These are phyloP conservation scores for Pinna nobilis DNA, from an alignment of 1,140 invertebrate genomes.

Conservation along the genomic window DNA sequence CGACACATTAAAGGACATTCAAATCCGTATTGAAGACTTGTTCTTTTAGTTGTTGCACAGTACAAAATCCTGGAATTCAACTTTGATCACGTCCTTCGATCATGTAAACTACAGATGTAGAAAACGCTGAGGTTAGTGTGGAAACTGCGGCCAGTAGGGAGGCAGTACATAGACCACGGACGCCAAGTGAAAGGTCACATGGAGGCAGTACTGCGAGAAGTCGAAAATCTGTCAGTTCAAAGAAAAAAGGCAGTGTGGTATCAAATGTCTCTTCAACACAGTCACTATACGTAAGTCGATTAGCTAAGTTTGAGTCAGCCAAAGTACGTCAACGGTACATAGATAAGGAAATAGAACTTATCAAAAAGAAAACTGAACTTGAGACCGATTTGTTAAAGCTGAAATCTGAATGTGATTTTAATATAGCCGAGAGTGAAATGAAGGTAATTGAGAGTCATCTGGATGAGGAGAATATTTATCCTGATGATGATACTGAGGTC, in stretches of 20 bases:
- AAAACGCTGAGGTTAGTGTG: neutral
- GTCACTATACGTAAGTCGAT: neutral
- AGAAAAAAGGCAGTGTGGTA: neutral
- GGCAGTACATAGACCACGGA: neutral
- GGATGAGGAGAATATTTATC: neutral
- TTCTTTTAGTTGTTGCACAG: neutral
- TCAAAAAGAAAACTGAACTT: slow-evolving; percentile 9
- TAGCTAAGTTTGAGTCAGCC: neutral
- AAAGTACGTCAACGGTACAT: neutral
- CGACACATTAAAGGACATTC: neutral
- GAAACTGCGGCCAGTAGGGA: neutral
- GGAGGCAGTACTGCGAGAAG: neutral
- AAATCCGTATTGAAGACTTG: neutral
- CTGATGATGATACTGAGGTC: neutral
- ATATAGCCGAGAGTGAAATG: neutral
- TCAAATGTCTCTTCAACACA: neutral
- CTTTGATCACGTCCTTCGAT: neutral
- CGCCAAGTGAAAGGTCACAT: neutral
- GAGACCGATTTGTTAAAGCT: neutral
- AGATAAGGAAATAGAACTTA: slow-evolving; percentile 4
- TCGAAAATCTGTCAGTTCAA: neutral
- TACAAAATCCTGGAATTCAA: neutral
- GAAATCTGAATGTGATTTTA: neutral
- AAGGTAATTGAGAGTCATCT: slow-evolving; percentile 1
- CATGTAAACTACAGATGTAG: neutral